phyloP scores from a whole-genome alignment of 1,140 invertebrate species.

The Drosophila littoralis region DNA sequence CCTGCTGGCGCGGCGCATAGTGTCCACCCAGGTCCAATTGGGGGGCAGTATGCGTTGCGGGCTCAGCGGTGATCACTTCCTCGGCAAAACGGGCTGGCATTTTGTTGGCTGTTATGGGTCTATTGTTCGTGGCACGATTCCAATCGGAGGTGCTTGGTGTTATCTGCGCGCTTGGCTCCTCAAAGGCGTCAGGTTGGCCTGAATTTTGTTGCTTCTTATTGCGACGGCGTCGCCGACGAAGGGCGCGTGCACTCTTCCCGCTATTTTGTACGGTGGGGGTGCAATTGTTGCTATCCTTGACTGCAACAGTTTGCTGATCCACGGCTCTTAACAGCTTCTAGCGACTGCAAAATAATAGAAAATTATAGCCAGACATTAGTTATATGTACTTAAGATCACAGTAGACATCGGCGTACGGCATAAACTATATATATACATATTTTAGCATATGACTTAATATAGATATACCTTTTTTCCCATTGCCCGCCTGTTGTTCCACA shows the following conservation, averaged over 20 bases:
- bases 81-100: conserved; percentile 84
- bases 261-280: conserved; percentile 58
- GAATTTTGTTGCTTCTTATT: conserved; percentile 77
- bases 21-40: conserved; percentile 78
- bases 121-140: conserved; percentile 22
- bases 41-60: conserved; percentile 64
- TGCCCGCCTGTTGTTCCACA: no score
- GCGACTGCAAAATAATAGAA: conserved; percentile 31
- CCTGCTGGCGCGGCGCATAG: conserved; percentile 60
- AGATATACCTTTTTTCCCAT: no score
- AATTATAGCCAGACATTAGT: no score
- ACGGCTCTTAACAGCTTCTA: conserved; percentile 68
- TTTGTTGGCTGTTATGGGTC: conserved; percentile 38
- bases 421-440: not conserved
- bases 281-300: conserved; percentile 45
- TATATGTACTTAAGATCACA: no score
- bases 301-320: conserved; percentile 69
- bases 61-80: conserved; percentile 75
- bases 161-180: conserved; percentile 61
- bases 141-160: conserved; percentile 68
- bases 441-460: no score
- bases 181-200: conserved; percentile 69
- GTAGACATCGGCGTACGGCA: not conserved
- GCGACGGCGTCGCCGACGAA: conserved; percentile 74
- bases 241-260: conserved; percentile 68